A percentile compares a stretch with the other conserved stretches of the same genome.
These are phyloP conservation scores for Pterostichus niger DNA, from an alignment of 2,888 invertebrate genomes.

Conservation along the genomic window DNA sequence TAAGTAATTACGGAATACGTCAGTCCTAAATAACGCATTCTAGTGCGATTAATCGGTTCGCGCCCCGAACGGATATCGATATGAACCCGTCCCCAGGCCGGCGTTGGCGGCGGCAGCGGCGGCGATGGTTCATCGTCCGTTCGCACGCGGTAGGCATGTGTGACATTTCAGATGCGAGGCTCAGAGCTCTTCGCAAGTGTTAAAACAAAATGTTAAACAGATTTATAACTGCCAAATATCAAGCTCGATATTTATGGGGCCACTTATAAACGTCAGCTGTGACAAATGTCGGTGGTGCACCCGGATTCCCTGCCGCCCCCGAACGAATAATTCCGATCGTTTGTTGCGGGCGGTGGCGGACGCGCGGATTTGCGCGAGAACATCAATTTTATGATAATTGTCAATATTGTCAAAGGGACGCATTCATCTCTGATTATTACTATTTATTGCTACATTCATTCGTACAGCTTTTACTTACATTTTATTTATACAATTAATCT, in stretches of 20 bases:
- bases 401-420: slow-evolving; percentile 44
- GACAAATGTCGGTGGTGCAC: slow-evolving; percentile 55
- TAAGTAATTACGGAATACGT: slow-evolving; percentile 53
- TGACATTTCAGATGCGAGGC: slow-evolving; percentile 50
- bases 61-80: slow-evolving; percentile 19
- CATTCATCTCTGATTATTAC: slow-evolving; percentile 4
- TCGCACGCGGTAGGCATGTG: neutral
- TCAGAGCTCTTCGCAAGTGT: slow-evolving; percentile 51
- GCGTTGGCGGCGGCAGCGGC: too few relatives aligned
- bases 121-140: slow-evolving; percentile 14
- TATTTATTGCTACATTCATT: slow-evolving; percentile 33
- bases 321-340: slow-evolving; percentile 58
- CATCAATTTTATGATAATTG: slow-evolving; percentile 59
- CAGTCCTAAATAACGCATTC: slow-evolving; percentile 47
- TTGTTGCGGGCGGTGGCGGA: slow-evolving; percentile 51
- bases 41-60: slow-evolving; percentile 29
- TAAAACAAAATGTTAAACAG: slow-evolving; percentile 66
- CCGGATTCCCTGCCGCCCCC: slow-evolving; percentile 3
- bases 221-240: slow-evolving; percentile 66
- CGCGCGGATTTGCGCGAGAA: slow-evolving; percentile 1
- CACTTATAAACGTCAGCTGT: slow-evolving; percentile 62
- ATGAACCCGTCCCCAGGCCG: neutral
- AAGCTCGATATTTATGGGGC: slow-evolving; percentile 64
- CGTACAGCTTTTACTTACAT: too few relatives aligned
- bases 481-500: too few relatives aligned